phyloP scores from a whole-genome alignment of 2,797 vertebrate genomes.

The Pantherophis alleghaniensis region DNA sequence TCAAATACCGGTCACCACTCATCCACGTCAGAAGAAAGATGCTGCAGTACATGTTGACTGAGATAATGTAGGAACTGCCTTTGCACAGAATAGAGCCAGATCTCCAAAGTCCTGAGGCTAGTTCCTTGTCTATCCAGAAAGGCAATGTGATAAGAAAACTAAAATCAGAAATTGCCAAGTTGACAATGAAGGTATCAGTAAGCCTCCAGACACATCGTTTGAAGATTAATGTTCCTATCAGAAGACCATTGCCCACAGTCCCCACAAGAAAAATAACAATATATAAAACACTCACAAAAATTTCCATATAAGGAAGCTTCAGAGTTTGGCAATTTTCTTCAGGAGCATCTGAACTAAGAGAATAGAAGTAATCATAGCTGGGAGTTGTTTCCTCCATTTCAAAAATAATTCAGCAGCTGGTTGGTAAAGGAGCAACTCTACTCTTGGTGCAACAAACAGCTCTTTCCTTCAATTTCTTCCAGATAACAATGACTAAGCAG shows the following conservation, averaged over 20 bases:
- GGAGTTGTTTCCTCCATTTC: constrained; percentile 51
- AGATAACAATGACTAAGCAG: constrained; percentile 24
- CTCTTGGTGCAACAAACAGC: not conserved
- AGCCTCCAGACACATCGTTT: constrained; percentile 63
- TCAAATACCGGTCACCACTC: constrained; percentile 76
- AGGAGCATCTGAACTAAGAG: constrained; percentile 14
- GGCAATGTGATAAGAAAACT: constrained; percentile 76
- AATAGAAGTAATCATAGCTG: constrained; percentile 49
- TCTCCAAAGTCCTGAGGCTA: constrained; percentile 60
- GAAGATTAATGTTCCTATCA: constrained; percentile 65
- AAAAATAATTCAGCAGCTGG: constrained; percentile 1
- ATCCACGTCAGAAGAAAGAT: constrained; percentile 76
- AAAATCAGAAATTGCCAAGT: constrained; percentile 75
- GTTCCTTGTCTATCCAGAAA: constrained; percentile 75
- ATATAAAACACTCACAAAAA: constrained; percentile 68
- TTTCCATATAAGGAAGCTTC: constrained; percentile 38
- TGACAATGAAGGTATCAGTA: constrained; percentile 75
- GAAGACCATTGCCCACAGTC: constrained; percentile 64
- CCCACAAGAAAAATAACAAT: constrained; percentile 68
- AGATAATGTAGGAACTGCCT: constrained; percentile 74
- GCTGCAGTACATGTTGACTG: constrained; percentile 78
- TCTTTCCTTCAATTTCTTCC: constrained; percentile 15
- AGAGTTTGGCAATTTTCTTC: constrained; percentile 45
- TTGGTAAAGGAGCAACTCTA: constrained; percentile 45
- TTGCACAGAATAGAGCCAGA: constrained; percentile 73